These are phyloP conservation scores for Andricus quercusramuli DNA, from an alignment of 2,888 invertebrate species.

Conservation along the genomic window DNA sequence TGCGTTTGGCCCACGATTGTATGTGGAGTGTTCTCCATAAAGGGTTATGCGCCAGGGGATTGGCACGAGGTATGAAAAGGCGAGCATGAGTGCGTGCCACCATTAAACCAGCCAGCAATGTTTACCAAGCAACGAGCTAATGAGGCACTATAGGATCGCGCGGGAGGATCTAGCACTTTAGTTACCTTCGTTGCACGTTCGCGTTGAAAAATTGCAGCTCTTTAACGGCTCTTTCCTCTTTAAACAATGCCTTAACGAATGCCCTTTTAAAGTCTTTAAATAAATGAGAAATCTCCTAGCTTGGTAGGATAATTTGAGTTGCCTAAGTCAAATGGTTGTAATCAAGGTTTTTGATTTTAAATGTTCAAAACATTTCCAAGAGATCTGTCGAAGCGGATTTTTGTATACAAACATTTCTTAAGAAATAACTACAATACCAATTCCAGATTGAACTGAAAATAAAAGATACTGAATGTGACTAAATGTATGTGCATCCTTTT, in stretches of 20 bases:
- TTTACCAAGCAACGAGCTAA: constrained; percentile 62
- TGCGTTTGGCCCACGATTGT: background rate
- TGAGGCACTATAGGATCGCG: constrained; percentile 56
- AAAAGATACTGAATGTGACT: too few relatives aligned
- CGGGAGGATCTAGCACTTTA: constrained; percentile 46
- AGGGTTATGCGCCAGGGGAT: constrained; percentile 9
- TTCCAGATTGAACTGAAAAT: too few relatives aligned
- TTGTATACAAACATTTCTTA: too few relatives aligned
- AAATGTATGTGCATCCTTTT: too few relatives aligned
- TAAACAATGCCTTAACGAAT: constrained; percentile 37
- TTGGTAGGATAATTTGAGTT: background rate
- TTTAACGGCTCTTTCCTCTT: constrained; percentile 24
- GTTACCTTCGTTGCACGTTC: constrained; percentile 24
- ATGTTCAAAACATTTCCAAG: too few relatives aligned
- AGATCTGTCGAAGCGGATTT: too few relatives aligned
- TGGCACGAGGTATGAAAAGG: constrained; percentile 47
- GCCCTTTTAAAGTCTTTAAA: constrained; percentile 26
- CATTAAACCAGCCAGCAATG: constrained; percentile 56
- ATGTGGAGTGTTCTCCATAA: constrained; percentile 11
- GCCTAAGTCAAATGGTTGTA: background rate
- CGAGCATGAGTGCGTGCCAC: constrained; percentile 54
- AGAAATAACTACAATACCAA: too few relatives aligned
- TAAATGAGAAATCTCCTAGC: background rate
- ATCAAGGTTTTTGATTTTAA: too few relatives aligned
- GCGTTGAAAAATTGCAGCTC: constrained; percentile 28